Conservation (phyloP, 2,797 vertebrate genomes). For the Neosilurus hyrtlii region DNA sequence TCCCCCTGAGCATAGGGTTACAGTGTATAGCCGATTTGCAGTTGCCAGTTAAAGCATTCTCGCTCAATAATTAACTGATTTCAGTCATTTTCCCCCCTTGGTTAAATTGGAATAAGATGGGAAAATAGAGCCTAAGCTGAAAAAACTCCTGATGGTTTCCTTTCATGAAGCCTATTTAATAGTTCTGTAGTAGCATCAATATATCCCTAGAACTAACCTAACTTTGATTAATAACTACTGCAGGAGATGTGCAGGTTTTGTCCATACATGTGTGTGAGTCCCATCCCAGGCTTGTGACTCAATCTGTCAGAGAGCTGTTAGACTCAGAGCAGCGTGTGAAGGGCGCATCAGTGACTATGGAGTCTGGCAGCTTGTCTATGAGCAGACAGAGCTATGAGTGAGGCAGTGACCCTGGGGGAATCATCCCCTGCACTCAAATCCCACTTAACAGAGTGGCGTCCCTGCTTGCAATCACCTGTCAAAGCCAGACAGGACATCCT, state of each 20-base stretch:
- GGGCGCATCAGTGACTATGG: slow-evolving; percentile 15
- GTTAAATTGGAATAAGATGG: too few relatives aligned
- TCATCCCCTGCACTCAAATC: slow-evolving; percentile 44
- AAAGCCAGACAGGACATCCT: slow-evolving; percentile 38
- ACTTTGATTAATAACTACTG: neutral
- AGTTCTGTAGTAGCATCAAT: neutral
- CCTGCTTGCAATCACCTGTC: slow-evolving; percentile 49
- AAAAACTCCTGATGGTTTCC: too few relatives aligned
- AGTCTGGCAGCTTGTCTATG: slow-evolving; percentile 50
- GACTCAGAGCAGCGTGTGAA: neutral
- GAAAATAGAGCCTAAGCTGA: too few relatives aligned
- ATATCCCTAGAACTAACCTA: neutral
- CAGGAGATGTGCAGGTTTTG: neutral
- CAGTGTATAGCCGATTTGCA: too few relatives aligned
- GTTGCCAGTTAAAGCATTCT: too few relatives aligned
- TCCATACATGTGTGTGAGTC: neutral
- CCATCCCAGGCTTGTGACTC: slow-evolving; percentile 1
- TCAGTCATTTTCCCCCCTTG: too few relatives aligned
- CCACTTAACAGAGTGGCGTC: slow-evolving; percentile 42
- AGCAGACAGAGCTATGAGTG: slow-evolving; percentile 42
- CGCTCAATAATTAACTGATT: too few relatives aligned
- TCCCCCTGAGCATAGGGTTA: too few relatives aligned
- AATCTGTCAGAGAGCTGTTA: slow-evolving; percentile 36
- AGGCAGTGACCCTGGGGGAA: slow-evolving; percentile 47
- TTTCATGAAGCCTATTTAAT: neutral